Percentiles rank a stretch among this genome's conserved stretches.
Evolutionary conservation across 2,888 invertebrate species (phyloP).

Genomic region (Callyntrura sp.): DNA sequence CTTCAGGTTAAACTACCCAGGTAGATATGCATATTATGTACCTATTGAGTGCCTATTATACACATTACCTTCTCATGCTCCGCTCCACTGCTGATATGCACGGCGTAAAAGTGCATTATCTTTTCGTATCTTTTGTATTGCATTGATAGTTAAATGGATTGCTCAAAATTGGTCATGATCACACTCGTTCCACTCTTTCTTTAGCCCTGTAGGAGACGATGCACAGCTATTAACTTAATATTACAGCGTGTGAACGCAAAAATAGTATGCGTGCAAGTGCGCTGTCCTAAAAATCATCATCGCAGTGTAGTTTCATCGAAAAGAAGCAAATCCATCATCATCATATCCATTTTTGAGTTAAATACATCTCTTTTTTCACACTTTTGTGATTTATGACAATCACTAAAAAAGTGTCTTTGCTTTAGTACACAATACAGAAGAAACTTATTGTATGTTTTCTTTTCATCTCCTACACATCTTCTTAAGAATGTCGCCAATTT

Average conservation of each 20-base stretch:
- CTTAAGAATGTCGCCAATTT: neutral
- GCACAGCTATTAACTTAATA: conserved; percentile 35
- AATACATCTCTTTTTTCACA: conserved; percentile 37
- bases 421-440: neutral
- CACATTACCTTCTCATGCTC: neutral
- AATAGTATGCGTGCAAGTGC: conserved; percentile 8
- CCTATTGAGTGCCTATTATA: neutral
- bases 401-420: neutral
- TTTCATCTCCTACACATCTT: neutral
- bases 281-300: conserved; percentile 28
- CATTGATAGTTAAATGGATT: conserved; percentile 22
- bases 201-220: conserved; percentile 55
- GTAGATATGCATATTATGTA: no score
- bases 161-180: conserved; percentile 66
- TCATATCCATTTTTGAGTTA: conserved; percentile 26
- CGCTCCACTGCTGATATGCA: conserved; percentile 6
- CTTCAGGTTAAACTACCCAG: neutral
- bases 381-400: conserved; percentile 52
- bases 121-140: neutral
- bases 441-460: neutral
- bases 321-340: conserved; percentile 6
- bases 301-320: conserved; percentile 9
- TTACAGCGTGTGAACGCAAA: conserved; percentile 64
- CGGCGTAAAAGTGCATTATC: neutral
- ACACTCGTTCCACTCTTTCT: conserved; percentile 28